Base-by-base conservation (phyloP, 2,113 vertebrate genomes). In the Sterna hirundo region DNA sequence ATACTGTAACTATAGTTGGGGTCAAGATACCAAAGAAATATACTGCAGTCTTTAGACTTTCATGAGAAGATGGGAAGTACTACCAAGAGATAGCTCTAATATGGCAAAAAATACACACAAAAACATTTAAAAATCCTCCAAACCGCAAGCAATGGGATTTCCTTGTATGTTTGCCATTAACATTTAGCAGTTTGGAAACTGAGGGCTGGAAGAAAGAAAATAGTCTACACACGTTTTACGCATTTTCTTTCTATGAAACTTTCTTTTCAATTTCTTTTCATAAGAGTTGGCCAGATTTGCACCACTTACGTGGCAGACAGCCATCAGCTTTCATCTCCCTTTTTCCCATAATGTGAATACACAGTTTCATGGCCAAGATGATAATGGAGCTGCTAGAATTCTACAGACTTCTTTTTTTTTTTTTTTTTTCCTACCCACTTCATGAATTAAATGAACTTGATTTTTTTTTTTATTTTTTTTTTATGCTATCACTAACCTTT, bases 221-320 rank as follows among this genome's bases (percentile, higher is more conserved):
- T 62, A 19, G 2, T 15, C 1, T 14, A 6, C 54, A 32, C 7
- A 17, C 8, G 0, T 26, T 9, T 72, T 47, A 17, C 1, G 4
- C 4, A 8, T n/a, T 60, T 77, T 75, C n/a, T 71, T 44, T 64
- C 22, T 27, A 4, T 27, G 20, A 79, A 40, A 49, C 2, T 54
- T 40, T 18, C 12, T 78, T 74, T 81, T 60, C 2, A 49, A 46
- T 68, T 85, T 76, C 1, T 47, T 78, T 66, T 83, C 49, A 5
- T 38, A 36, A 51, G 34, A 69, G 10, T n/a, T 49, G 29, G 23
- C 42, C 6, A 62, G 44, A 44, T 77, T 89, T 80, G 14, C 3
- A 66, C 16, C 55, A 51, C 10, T 79, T 83, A 18, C 4, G 4
- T 61, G 38, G 13, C 51, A 75, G 40, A 23, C 11, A 81, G 17